Percentiles rank a stretch among this genome's conserved stretches.
These are phyloP conservation scores for Myrmecobius fasciatus DNA, from an alignment of 2,113 vertebrate genomes.

Conservation along the genomic window DNA sequence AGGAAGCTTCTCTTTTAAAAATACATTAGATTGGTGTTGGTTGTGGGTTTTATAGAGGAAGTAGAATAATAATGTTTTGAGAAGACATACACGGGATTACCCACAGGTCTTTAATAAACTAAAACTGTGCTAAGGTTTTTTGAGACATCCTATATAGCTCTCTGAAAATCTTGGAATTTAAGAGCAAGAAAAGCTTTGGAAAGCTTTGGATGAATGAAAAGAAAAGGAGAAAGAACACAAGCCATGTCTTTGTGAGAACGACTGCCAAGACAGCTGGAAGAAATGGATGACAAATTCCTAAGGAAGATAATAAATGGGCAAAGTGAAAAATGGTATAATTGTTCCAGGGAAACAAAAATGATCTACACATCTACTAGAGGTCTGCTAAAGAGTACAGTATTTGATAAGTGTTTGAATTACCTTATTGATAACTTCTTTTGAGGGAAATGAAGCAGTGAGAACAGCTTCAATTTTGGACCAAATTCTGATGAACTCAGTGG, in stretches of 20 bases:
- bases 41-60: background rate
- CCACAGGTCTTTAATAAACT: background rate
- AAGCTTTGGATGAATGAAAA: background rate
- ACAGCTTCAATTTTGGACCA: background rate
- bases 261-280: background rate
- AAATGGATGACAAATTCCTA: background rate
- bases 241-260: background rate
- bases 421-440: background rate
- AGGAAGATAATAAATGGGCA: background rate
- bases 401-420: background rate
- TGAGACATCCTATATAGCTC: background rate
- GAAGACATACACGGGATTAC: background rate
- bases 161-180: background rate
- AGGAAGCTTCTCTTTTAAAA: background rate
- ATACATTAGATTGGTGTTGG: background rate
- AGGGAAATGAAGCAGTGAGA: background rate
- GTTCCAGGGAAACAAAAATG: background rate
- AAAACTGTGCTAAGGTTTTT: background rate
- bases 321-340: background rate
- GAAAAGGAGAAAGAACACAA: background rate
- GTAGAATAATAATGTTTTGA: background rate
- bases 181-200: background rate
- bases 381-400: background rate
- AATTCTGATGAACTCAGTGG: background rate
- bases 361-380: background rate